phyloP scores from a whole-genome alignment of 2,113 vertebrate genomes.

The Anguilla rostrata region DNA sequence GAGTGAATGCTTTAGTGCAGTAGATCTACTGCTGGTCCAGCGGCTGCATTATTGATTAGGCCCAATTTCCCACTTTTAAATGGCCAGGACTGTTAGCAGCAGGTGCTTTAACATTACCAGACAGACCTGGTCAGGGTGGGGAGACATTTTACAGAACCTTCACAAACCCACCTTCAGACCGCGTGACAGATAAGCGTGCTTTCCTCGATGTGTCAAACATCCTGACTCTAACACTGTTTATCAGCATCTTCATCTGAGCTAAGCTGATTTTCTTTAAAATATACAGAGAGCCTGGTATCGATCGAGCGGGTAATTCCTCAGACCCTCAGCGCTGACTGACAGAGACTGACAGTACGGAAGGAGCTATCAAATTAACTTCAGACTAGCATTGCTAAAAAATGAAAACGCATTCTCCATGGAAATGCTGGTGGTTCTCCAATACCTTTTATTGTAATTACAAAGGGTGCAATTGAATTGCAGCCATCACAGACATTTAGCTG shows the following conservation, averaged over 20 bases:
- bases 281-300: constrained; percentile 31
- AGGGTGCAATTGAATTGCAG: constrained; percentile 57
- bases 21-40: neutral
- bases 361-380: constrained; percentile 49
- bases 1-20: neutral
- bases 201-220: constrained; percentile 31
- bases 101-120: neutral
- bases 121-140: neutral
- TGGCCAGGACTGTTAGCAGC: neutral
- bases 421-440: constrained; percentile 50
- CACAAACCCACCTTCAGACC: neutral
- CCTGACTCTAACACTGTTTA: constrained; percentile 46
- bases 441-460: constrained; percentile 68
- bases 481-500: constrained; percentile 49
- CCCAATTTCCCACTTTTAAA: neutral
- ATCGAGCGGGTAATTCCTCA: constrained; percentile 45
- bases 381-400: constrained; percentile 42
- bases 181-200: constrained; percentile 39
- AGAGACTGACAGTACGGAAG: constrained; percentile 48
- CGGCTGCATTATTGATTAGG: neutral
- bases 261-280: constrained; percentile 44
- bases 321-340: constrained; percentile 52
- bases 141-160: neutral
- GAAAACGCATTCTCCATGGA: constrained; percentile 55
- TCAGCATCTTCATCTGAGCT: constrained; percentile 43